These are phyloP conservation scores for Gymnothorax javanicus DNA, from an alignment of 2,797 vertebrate genomes.

Conservation along the genomic window DNA sequence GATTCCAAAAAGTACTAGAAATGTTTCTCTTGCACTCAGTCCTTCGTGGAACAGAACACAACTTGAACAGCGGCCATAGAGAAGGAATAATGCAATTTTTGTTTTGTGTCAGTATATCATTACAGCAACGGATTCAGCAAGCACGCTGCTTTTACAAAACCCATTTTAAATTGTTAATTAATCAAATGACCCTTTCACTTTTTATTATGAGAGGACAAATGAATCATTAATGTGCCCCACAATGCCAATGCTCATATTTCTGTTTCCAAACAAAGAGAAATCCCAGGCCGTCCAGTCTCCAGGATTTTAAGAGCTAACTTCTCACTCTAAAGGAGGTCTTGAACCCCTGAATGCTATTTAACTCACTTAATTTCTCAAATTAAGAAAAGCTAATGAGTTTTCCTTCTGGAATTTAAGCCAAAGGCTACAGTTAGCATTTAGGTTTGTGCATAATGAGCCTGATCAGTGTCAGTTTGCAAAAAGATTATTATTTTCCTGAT, in stretches of 20 bases:
- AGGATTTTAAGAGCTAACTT: not conserved
- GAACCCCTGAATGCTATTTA: not conserved
- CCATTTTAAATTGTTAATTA: not conserved
- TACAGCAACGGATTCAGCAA: not conserved
- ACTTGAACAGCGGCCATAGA: not conserved
- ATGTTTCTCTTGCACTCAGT: not conserved
- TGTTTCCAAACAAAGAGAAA: not conserved
- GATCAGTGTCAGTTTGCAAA: not conserved
- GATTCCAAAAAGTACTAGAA: not conserved
- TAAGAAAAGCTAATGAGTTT: not conserved
- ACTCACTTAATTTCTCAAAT: not conserved
- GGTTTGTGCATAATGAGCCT: not conserved
- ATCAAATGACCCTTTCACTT: not conserved
- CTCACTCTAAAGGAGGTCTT: not conserved
- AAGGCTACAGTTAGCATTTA: not conserved
- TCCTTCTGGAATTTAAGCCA: not conserved
- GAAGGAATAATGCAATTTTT: not conserved
- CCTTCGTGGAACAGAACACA: not conserved
- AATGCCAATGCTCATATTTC: not conserved
- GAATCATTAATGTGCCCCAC: not conserved
- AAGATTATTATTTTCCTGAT: slow-evolving; percentile 10
- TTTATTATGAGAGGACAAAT: not conserved
- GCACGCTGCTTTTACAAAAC: not conserved
- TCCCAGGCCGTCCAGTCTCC: not conserved
- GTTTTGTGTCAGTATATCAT: not conserved